Percentiles rank a stretch among this genome's conserved stretches.
Conservation (phyloP, 2,797 vertebrate genomes). For the Huso huso region DNA sequence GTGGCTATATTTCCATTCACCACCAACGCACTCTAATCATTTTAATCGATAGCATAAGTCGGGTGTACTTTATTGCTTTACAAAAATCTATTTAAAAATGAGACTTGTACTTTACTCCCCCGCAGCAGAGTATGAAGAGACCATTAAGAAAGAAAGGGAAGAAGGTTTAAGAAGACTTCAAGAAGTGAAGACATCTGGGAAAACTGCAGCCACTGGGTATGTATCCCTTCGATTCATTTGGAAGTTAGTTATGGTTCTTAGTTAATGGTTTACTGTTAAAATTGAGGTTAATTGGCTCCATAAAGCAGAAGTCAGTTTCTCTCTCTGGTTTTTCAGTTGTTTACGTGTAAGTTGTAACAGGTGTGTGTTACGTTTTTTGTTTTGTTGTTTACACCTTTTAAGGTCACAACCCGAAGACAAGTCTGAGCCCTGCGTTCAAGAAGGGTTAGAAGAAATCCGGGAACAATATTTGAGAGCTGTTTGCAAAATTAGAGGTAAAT, state of each 20-base stretch:
- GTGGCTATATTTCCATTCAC: background rate
- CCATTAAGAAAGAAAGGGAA: conserved; percentile 52
- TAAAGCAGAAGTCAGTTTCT: too few species aligned
- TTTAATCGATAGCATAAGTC: too few species aligned
- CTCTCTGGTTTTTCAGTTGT: too few species aligned
- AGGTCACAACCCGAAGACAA: conserved; percentile 45
- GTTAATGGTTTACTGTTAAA: too few species aligned
- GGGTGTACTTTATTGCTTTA: too few species aligned
- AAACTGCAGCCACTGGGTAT: conserved; percentile 42
- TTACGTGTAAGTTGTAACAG: too few species aligned
- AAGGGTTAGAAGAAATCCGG: conserved; percentile 82
- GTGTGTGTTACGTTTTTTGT: background rate
- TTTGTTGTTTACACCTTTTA: conserved; percentile 19
- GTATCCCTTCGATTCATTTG: conserved; percentile 16
- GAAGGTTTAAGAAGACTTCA: conserved; percentile 57
- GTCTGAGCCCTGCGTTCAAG: conserved; percentile 47
- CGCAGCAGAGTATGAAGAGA: conserved; percentile 60
- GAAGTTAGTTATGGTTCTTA: too few species aligned
- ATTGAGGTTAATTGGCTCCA: too few species aligned
- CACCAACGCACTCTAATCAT: too few species aligned
- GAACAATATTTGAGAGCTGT: conserved; percentile 80
- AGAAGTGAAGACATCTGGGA: conserved; percentile 41
- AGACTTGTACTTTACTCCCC: background rate
- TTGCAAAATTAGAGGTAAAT: conserved; percentile 80
- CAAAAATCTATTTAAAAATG: too few species aligned